Percentiles rank a stretch among this genome's conserved stretches.
These are phyloP conservation scores for Lipophrys pholis DNA, from an alignment of 2,113 vertebrate genomes.

Conservation along the genomic window DNA sequence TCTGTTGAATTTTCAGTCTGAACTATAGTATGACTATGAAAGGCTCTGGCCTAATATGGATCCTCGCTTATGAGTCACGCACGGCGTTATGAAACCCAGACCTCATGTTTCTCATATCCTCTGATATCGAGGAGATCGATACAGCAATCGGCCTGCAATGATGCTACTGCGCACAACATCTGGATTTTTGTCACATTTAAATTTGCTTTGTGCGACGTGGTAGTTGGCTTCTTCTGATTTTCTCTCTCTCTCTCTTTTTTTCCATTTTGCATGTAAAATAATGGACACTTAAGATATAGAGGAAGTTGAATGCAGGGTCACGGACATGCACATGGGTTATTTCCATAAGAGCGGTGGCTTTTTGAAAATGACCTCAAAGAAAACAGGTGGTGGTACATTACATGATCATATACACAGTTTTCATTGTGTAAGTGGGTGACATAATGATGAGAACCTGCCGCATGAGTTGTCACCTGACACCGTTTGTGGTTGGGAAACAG, in stretches of 20 bases:
- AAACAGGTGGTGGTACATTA: not conserved
- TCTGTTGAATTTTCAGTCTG: constrained; percentile 53
- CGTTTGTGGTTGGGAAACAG: not conserved
- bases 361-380: not conserved
- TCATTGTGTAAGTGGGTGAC: not conserved
- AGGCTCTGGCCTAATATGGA: constrained; percentile 63
- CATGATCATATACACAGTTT: not conserved
- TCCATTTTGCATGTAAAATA: too few species aligned
- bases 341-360: not conserved
- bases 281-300: not conserved
- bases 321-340: not conserved
- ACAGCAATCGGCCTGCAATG: not conserved
- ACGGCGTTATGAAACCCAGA: constrained; percentile 58
- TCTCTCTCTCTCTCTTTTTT: too few species aligned
- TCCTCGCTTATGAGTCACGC: constrained; percentile 78
- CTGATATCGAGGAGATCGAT: constrained; percentile 46
- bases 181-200: too few species aligned
- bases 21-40: constrained; percentile 50
- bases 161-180: too few species aligned
- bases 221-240: too few species aligned
- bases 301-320: not conserved
- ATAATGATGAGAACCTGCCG: not conserved
- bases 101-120: constrained; percentile 76
- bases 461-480: too few species aligned
- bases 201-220: too few species aligned